Percentiles rank a stretch among this genome's conserved stretches.
These are phyloP conservation scores for Hemibagrus wyckioides DNA, from an alignment of 2,113 vertebrate genomes.

Conservation along the genomic window DNA sequence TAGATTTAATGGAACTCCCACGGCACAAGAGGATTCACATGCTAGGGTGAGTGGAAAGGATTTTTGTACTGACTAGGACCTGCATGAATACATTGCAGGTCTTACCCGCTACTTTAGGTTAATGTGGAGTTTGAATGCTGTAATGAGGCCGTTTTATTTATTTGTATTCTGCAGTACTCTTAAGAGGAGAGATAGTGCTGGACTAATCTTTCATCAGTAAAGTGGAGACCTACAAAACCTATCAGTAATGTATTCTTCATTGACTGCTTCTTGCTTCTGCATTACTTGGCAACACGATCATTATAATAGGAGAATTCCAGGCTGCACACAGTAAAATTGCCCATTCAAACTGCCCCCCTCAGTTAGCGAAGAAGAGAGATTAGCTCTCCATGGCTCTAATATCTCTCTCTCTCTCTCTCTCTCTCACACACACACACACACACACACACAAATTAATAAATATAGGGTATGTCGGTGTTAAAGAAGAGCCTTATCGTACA, in stretches of 20 bases:
- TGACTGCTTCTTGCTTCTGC: constrained; percentile 73
- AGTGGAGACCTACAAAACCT: constrained; percentile 74
- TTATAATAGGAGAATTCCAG: constrained; percentile 73
- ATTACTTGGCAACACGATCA: constrained; percentile 73
- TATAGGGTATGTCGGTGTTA: neutral
- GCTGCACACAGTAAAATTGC: constrained; percentile 76
- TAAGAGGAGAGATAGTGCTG: constrained; percentile 64
- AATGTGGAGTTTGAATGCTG: constrained; percentile 76
- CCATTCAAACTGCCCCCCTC: constrained; percentile 66
- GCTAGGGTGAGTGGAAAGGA: constrained; percentile 72
- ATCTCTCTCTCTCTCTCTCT: neutral
- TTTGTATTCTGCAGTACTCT: constrained; percentile 75
- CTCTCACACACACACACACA: neutral
- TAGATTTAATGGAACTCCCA: constrained; percentile 76
- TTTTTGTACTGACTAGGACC: constrained; percentile 68
- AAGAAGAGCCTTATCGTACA: neutral
- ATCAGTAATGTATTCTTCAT: constrained; percentile 73
- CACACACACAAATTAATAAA: neutral
- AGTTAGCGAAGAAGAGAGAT: constrained; percentile 61
- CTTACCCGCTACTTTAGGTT: constrained; percentile 74
- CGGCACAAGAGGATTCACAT: constrained; percentile 74
- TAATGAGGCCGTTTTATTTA: constrained; percentile 76
- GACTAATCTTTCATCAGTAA: constrained; percentile 79
- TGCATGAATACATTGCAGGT: constrained; percentile 77
- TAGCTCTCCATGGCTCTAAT: constrained; percentile 57